Base-by-base conservation (phyloP, 2,113 vertebrate species). In the Geococcyx californianus region DNA sequence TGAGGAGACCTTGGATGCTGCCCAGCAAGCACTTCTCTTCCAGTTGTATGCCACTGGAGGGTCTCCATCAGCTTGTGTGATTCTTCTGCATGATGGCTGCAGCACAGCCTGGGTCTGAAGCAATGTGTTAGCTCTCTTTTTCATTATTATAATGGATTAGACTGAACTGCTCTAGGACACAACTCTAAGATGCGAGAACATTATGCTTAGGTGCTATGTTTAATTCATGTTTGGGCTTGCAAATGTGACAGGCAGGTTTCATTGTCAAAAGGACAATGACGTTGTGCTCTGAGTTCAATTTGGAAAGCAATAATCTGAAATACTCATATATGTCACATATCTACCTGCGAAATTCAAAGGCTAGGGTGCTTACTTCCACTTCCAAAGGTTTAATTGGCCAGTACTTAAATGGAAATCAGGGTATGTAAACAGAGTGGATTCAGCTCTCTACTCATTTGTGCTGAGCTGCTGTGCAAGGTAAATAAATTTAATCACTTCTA, bases 401-500 rank as follows among this genome's bases (percentile, higher is more conserved):
- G n/a, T 79, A 45, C 89, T 94, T 95, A 95, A 78, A 95, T 54
- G 62, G 69, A 91, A 95, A 91, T 94, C 58, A 82, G 66, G 33
- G 25, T 72, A 62, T 84, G 89, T 91, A 94, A 95, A 92, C 89
- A 96, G 60, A 63, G 76, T 70, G 58, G 34, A 19, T 90, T 95
- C 75, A 59, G 11, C 58, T 91, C 81, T 83, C 51, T 70, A 67
- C 15, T 93, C 10, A 6, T 95, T 90, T 93, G 47, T 45, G 42
- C 87, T 42, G 52, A 78, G 81, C 36, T 95, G 51, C 58, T 86
- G 36, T 89, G 62, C 52, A 78, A 93, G 80, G 63, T 88, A 93
- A 96, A 94, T 93, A 96, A 95, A 94, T 72, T 24, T 93, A 95
- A 95, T 91, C 47, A 77, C 55, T 44, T 86, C 85, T 86, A 96